Conservation (phyloP, 2,113 vertebrate genomes). For the Podarcis cretensis region DNA sequence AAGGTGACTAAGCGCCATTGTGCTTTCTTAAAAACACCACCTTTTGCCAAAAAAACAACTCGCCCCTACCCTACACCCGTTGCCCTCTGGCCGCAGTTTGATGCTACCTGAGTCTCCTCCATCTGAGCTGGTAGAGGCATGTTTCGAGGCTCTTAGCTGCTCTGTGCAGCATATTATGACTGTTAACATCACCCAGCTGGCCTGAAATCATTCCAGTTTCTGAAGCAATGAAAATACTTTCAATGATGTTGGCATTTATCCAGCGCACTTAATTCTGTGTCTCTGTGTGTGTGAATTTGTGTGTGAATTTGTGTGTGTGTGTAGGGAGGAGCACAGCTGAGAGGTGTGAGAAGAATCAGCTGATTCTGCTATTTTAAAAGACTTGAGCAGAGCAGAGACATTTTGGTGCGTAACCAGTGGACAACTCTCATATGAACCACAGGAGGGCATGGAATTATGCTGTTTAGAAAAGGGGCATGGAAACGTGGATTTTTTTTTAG, state of each 20-base stretch:
- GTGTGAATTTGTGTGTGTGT: background rate
- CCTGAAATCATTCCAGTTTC: conserved; percentile 61
- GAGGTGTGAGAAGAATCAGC: background rate
- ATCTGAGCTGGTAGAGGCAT: conserved; percentile 60
- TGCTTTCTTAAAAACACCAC: conserved; percentile 60
- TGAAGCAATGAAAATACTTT: conserved; percentile 43
- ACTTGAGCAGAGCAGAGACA: conserved; percentile 30
- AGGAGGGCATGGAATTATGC: conserved; percentile 45
- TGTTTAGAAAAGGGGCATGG: conserved; percentile 50
- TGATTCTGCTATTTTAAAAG: background rate
- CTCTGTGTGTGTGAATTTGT: background rate
- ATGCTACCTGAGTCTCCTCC: conserved; percentile 64
- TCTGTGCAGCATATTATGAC: conserved; percentile 59
- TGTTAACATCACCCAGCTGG: conserved; percentile 62
- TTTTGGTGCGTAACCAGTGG: background rate
- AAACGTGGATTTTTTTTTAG: conserved; percentile 60
- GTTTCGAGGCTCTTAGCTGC: conserved; percentile 57
- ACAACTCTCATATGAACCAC: background rate
- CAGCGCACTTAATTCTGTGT: conserved; percentile 32
- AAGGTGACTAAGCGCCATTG: conserved; percentile 58
- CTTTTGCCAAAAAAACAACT: conserved; percentile 1
- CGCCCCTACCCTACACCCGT: conserved; percentile 60
- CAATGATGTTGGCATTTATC: conserved; percentile 52
- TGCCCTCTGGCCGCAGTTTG: conserved; percentile 51
- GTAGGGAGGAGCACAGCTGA: background rate